Evolutionary conservation across 2,797 vertebrate species (phyloP).

Genomic region (Galago senegalensis): DNA sequence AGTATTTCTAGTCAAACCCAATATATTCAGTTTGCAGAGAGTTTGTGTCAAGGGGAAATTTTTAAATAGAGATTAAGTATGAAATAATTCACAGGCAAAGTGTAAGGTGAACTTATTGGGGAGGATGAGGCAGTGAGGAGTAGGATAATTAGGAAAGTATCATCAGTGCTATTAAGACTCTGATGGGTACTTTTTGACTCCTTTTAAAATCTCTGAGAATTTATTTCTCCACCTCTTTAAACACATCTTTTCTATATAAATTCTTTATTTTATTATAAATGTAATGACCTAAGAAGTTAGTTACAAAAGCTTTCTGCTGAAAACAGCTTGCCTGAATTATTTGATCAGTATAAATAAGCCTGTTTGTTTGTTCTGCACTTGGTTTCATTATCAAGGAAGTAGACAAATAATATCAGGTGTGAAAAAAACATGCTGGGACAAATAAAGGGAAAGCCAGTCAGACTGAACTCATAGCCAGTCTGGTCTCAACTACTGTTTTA

Average conservation of each 20-base stretch:
- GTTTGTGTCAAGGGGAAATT: not conserved
- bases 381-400: not conserved
- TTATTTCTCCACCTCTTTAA: not conserved
- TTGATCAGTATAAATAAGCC: not conserved
- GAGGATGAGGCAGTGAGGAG: not conserved
- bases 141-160: not conserved
- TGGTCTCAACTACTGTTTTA: not conserved
- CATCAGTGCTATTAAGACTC: not conserved
- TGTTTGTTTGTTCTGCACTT: not conserved
- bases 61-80: not conserved
- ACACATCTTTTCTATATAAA: not conserved
- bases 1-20: not conserved
- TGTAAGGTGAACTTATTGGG: not conserved
- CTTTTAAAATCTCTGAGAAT: not conserved
- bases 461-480: not conserved
- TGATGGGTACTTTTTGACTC: not conserved
- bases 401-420: conserved; percentile 3
- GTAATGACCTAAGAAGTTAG: not conserved
- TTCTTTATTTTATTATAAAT: not conserved
- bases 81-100: not conserved
- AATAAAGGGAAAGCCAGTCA: not conserved
- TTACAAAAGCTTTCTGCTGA: not conserved
- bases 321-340: not conserved
- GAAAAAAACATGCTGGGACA: not conserved
- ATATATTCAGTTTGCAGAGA: not conserved